A percentile compares a stretch with the other conserved stretches of the same genome.
These are phyloP conservation scores for Corythoichthys haematopterus DNA, from an alignment of 2,113 vertebrate genomes.

Conservation along the genomic window DNA sequence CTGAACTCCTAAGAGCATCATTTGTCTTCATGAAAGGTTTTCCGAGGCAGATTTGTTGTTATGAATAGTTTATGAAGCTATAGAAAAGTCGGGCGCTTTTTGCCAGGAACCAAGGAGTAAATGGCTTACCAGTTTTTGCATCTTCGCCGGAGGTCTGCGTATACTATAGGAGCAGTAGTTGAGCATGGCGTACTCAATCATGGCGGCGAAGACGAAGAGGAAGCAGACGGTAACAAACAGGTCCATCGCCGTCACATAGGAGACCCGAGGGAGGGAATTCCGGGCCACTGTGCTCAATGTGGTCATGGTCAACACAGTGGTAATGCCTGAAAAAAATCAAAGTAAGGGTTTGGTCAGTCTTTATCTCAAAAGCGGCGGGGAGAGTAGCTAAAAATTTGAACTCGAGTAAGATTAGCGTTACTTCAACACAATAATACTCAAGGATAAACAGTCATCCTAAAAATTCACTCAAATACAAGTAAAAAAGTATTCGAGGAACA, in stretches of 20 bases:
- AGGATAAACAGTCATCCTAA: too few relatives aligned
- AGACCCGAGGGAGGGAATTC: constrained; percentile 90
- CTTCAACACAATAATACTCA: too few relatives aligned
- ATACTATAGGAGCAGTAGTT: constrained; percentile 88
- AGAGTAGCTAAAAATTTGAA: too few relatives aligned
- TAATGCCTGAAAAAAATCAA: constrained; percentile 79
- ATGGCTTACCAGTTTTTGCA: constrained; percentile 80
- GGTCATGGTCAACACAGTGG: constrained; percentile 96
- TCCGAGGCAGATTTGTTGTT: background rate
- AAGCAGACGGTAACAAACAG: constrained; percentile 97
- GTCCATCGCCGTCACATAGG: constrained; percentile 96
- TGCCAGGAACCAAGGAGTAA: background rate
- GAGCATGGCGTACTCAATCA: constrained; percentile 95
- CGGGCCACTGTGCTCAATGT: constrained; percentile 93
- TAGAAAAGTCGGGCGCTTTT: background rate
- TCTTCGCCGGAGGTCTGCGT: constrained; percentile 74
- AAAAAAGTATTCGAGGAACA: too few relatives aligned
- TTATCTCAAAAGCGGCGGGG: too few relatives aligned
- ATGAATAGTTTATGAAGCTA: background rate
- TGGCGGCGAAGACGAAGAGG: constrained; percentile 92
- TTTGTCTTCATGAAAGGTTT: constrained; percentile 1
- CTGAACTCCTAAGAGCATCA: background rate
- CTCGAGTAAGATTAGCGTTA: too few relatives aligned
- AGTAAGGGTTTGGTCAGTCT: background rate
- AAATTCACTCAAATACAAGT: too few relatives aligned